Conservation (phyloP, 1,140 invertebrate genomes). For the Platyscapa corneri region DNA sequence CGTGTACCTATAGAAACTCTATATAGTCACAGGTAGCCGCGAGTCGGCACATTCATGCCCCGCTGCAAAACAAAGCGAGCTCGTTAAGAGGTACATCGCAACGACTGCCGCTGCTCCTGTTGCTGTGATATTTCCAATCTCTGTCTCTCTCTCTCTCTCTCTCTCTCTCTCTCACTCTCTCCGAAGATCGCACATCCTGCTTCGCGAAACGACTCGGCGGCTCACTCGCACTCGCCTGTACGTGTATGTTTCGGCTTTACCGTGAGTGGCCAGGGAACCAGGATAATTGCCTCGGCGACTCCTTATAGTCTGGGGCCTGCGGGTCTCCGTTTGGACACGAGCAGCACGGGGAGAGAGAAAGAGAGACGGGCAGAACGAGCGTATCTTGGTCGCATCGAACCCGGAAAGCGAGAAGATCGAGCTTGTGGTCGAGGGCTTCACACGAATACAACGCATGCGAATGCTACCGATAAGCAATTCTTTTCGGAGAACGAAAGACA, state of each 20-base stretch:
- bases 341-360: slow-evolving; percentile 31
- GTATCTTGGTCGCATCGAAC: slow-evolving; percentile 51
- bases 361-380: background rate
- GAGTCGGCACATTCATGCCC: slow-evolving; percentile 12
- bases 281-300: slow-evolving; percentile 62
- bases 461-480: slow-evolving; percentile 42
- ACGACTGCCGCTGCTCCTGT: slow-evolving; percentile 60
- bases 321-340: slow-evolving; percentile 35
- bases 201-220: slow-evolving; percentile 56
- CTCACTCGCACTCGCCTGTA: slow-evolving; percentile 43
- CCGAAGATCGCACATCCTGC: slow-evolving; percentile 66
- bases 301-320: slow-evolving; percentile 52
- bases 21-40: slow-evolving; percentile 27
- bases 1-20: slow-evolving; percentile 40
- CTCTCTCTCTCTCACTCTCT: slow-evolving; percentile 18
- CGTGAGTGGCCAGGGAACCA: slow-evolving; percentile 52
- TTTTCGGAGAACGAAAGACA: slow-evolving; percentile 47
- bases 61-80: slow-evolving; percentile 73
- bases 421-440: background rate
- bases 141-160: slow-evolving; percentile 46
- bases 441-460: background rate
- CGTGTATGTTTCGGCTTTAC: slow-evolving; percentile 32
- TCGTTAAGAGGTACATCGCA: slow-evolving; percentile 73
- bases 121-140: slow-evolving; percentile 63
- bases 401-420: slow-evolving; percentile 45